These are phyloP conservation scores for Contarinia nasturtii DNA, from an alignment of 1,140 invertebrate species.

Conservation along the genomic window DNA sequence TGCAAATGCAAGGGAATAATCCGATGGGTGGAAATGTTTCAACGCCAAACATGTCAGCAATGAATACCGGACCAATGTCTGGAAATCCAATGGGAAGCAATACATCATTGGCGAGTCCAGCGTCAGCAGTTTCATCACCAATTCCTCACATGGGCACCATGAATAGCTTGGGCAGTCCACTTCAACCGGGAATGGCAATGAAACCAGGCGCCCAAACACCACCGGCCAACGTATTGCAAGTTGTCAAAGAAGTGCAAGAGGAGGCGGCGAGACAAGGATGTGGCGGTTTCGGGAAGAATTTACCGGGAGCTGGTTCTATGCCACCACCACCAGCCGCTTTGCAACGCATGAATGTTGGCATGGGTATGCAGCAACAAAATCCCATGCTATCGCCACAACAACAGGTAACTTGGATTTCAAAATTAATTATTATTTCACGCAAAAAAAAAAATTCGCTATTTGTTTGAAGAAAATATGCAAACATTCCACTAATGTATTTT, in stretches of 20 bases:
- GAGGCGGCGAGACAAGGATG: conserved; percentile 67
- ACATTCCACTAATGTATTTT: no score
- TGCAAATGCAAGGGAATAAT: no score
- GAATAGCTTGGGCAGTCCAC: conserved; percentile 14
- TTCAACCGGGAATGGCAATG: conserved; percentile 42
- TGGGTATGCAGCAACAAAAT: conserved; percentile 16
- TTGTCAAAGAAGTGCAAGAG: conserved; percentile 77
- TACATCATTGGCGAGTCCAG: conserved; percentile 27
- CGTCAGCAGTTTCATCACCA: conserved; percentile 17
- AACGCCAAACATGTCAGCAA: no score
- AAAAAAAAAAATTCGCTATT: no score
- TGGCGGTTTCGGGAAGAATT: conserved; percentile 42
- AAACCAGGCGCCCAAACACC: conserved; percentile 52
- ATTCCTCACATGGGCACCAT: conserved; percentile 19
- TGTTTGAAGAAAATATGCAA: no score
- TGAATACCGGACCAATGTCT: neutral
- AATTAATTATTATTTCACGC: no score
- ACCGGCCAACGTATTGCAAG: conserved; percentile 65
- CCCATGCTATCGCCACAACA: conserved; percentile 7
- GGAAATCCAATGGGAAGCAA: neutral
- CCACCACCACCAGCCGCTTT: conserved; percentile 40
- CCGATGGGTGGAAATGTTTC: no score
- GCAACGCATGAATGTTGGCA: conserved; percentile 28
- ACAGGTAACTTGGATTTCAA: conserved; percentile 3
- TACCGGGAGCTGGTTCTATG: conserved; percentile 34